A percentile compares a stretch with the other conserved stretches of the same genome.
phyloP scores from a whole-genome alignment of 2,888 invertebrate genomes.

The Oscheius sp. region DNA sequence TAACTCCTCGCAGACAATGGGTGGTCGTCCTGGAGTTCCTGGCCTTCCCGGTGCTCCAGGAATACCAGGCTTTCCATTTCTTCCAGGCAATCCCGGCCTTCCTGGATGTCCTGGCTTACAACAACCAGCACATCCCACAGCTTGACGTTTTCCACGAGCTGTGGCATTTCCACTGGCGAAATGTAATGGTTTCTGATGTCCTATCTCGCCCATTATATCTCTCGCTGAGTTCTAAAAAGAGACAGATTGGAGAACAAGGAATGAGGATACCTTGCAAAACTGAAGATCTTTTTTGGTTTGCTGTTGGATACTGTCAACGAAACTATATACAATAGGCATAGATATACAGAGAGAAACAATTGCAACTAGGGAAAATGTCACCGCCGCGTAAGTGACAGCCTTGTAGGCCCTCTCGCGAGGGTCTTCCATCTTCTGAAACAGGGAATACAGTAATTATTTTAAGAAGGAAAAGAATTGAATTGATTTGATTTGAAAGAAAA shows the following conservation, averaged over 20 bases:
- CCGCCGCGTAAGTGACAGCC: slow-evolving; percentile 69
- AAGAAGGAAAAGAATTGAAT: background rate
- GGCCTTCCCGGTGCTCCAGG: slow-evolving; percentile 64
- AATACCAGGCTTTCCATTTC: slow-evolving; percentile 57
- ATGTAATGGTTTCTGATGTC: slow-evolving; percentile 56
- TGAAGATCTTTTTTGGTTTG: slow-evolving; percentile 67
- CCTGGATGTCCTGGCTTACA: slow-evolving; percentile 68
- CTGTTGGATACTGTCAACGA: slow-evolving; percentile 68
- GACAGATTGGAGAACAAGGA: background rate
- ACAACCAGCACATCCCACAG: slow-evolving; percentile 63
- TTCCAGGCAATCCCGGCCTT: slow-evolving; percentile 61
- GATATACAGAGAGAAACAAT: slow-evolving; percentile 68
- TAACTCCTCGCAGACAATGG: slow-evolving; percentile 69
- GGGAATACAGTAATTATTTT: background rate
- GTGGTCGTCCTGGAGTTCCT: slow-evolving; percentile 61
- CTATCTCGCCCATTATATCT: slow-evolving; percentile 68
- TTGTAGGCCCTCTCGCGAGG: slow-evolving; percentile 69
- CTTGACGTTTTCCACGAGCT: slow-evolving; percentile 59
- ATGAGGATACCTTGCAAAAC: slow-evolving; percentile 66
- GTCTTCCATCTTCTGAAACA: slow-evolving; percentile 50
- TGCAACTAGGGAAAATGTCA: slow-evolving; percentile 68
- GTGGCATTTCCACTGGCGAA: slow-evolving; percentile 45
- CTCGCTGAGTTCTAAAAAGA: slow-evolving; percentile 60
- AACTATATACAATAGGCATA: slow-evolving; percentile 70
- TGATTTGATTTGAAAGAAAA: background rate